These are phyloP conservation scores for Buathra laborator DNA, from an alignment of 2,888 invertebrate species.

Conservation along the genomic window DNA sequence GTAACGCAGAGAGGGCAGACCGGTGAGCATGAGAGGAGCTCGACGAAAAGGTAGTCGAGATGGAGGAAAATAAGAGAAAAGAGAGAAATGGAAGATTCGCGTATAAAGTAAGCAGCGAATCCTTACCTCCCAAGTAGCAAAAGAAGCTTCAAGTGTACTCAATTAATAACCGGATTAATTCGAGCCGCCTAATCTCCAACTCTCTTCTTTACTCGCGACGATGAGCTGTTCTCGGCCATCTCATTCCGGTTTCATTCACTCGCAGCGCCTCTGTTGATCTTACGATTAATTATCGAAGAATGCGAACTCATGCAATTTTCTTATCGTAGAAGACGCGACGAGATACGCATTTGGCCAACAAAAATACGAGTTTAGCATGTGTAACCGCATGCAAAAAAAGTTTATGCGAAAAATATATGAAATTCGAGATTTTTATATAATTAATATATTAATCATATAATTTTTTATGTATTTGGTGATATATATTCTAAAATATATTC, in stretches of 20 bases:
- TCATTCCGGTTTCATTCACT: conserved; percentile 46
- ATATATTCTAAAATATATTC: too few relatives aligned
- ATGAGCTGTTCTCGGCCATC: conserved; percentile 3
- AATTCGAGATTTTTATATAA: too few relatives aligned
- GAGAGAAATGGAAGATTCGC: conserved; percentile 29
- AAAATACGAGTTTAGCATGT: not conserved
- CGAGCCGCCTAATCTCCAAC: conserved; percentile 69
- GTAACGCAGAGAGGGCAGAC: conserved; percentile 39
- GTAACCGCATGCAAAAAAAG: not conserved
- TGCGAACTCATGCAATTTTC: conserved; percentile 8
- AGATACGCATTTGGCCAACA: not conserved
- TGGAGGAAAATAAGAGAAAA: conserved; percentile 1
- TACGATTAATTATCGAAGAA: conserved; percentile 55
- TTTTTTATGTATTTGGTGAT: too few relatives aligned
- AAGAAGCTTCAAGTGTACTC: conserved; percentile 68
- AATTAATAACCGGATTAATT: conserved; percentile 78
- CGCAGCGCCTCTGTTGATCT: conserved; percentile 42
- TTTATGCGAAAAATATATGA: too few relatives aligned
- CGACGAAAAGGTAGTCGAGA: conserved; percentile 49
- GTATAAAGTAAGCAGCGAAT: conserved; percentile 68
- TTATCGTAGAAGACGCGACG: conserved; percentile 20
- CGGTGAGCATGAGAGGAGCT: conserved; percentile 4
- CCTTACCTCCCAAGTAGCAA: conserved; percentile 66
- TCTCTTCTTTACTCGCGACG: conserved; percentile 26
- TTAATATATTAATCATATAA: too few relatives aligned